phyloP scores from a whole-genome alignment of 2,113 vertebrate genomes.

The Pholis gunnellus region DNA sequence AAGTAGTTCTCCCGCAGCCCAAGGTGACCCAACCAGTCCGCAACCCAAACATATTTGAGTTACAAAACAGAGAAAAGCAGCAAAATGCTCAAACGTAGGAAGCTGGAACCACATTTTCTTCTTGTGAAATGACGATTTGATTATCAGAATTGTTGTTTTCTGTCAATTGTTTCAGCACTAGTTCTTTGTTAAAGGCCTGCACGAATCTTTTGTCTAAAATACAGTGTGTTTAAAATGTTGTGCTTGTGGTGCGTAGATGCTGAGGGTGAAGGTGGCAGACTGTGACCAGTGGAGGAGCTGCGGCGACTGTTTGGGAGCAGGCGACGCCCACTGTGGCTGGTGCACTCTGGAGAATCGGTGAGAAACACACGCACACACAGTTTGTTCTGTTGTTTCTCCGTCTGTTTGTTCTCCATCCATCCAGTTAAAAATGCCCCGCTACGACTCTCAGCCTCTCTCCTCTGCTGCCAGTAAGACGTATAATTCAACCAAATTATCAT shows the following conservation, averaged over 20 bases:
- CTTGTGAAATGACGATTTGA: neutral
- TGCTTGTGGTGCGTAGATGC: slow-evolving; percentile 83
- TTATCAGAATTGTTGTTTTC: neutral
- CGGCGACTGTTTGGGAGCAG: slow-evolving; percentile 87
- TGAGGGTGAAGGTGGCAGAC: slow-evolving; percentile 90
- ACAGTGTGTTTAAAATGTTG: neutral
- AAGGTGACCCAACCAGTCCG: neutral
- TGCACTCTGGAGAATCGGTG: slow-evolving; percentile 95
- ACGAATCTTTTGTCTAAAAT: neutral
- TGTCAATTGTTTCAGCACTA: neutral
- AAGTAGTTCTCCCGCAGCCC: neutral
- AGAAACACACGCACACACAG: slow-evolving; percentile 19
- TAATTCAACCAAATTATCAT: slow-evolving; percentile 47
- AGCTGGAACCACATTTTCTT: neutral
- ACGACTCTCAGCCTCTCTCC: neutral
- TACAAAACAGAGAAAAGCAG: neutral
- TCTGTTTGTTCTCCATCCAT: neutral
- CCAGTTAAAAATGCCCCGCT: slow-evolving; percentile 9
- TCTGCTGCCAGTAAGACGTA: slow-evolving; percentile 29
- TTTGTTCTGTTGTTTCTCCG: slow-evolving; percentile 8
- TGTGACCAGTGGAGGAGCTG: slow-evolving; percentile 89
- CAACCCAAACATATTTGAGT: neutral
- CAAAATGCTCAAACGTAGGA: neutral
- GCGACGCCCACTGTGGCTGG: slow-evolving; percentile 96
- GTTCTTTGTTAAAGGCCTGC: neutral